phyloP scores from a whole-genome alignment of 1,140 invertebrate species.

The Brachionus plicatilis region DNA sequence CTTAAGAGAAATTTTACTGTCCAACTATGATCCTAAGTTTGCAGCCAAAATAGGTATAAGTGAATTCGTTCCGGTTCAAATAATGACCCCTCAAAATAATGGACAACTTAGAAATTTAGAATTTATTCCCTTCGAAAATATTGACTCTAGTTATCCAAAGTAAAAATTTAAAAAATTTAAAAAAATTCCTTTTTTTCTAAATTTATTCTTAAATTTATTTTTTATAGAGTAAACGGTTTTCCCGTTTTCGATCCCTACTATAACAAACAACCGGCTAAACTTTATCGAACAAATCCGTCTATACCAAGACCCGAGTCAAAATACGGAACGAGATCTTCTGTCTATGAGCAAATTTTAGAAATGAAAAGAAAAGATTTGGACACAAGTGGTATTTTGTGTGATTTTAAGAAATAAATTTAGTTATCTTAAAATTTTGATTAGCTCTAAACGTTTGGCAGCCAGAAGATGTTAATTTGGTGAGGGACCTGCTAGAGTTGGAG shows the following conservation, averaged over 20 bases:
- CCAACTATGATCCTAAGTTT: conserved; percentile 35
- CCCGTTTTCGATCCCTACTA: conserved; percentile 24
- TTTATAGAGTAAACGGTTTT: not conserved
- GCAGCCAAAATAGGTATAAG: not conserved
- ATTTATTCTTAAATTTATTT: not conserved
- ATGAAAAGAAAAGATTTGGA: conserved; percentile 20
- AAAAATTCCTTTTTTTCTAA: not conserved
- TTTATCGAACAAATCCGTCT: conserved; percentile 37
- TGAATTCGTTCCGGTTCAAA: conserved; percentile 7
- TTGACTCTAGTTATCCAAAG: conserved; percentile 23
- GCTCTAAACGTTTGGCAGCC: conserved; percentile 13
- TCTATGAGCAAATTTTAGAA: conserved; percentile 32
- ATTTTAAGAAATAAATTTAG: not conserved
- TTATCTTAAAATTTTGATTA: not conserved
- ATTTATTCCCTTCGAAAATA: conserved; percentile 37
- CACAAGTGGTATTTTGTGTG: not conserved
- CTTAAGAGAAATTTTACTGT: conserved; percentile 19
- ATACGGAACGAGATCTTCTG: not conserved
- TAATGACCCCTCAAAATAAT: not conserved
- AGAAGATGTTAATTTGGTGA: not conserved
- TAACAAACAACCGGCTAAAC: not conserved
- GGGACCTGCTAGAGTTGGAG: not conserved
- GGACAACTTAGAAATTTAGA: conserved; percentile 4
- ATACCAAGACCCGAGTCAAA: conserved; percentile 34
- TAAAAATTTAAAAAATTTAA: not conserved